These are phyloP conservation scores for Nemurella pictetii DNA, from an alignment of 2,888 invertebrate genomes.

Conservation along the genomic window DNA sequence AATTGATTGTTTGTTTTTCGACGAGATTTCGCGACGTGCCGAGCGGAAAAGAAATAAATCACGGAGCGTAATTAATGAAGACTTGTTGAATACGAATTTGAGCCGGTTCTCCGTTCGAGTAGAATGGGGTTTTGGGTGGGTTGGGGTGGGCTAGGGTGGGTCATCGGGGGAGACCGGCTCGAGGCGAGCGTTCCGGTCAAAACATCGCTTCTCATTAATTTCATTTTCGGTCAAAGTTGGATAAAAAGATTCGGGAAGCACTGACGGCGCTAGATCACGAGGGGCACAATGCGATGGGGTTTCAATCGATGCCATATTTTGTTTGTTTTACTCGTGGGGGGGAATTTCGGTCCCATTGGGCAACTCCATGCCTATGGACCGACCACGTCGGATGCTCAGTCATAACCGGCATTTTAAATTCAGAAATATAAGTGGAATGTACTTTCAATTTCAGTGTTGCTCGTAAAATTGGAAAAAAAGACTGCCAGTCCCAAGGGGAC, in stretches of 20 bases:
- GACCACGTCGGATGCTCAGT: neutral
- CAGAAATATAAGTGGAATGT: neutral
- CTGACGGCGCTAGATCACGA: neutral
- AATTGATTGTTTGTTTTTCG: conserved; percentile 1
- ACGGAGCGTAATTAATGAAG: conserved; percentile 17
- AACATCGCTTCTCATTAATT: neutral
- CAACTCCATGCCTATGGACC: neutral
- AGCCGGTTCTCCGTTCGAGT: neutral
- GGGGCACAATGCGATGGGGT: neutral
- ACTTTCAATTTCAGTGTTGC: neutral
- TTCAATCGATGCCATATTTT: neutral
- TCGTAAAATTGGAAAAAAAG: neutral
- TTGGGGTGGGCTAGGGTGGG: neutral
- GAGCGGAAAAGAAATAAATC: neutral
- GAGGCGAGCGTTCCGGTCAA: neutral
- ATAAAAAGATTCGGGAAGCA: neutral
- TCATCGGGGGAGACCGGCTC: neutral
- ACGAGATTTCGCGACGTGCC: neutral
- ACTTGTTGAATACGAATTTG: conserved; percentile 12
- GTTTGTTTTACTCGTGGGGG: neutral
- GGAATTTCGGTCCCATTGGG: neutral
- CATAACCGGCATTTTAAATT: neutral
- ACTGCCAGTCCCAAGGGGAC: neutral
- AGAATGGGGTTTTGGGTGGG: neutral
- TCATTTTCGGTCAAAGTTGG: conserved; percentile 3